Evolutionary conservation across 2,113 vertebrate species (phyloP), one percentile per base, ranked within the genome.

Genomic region (Panthera leo): DNA sequence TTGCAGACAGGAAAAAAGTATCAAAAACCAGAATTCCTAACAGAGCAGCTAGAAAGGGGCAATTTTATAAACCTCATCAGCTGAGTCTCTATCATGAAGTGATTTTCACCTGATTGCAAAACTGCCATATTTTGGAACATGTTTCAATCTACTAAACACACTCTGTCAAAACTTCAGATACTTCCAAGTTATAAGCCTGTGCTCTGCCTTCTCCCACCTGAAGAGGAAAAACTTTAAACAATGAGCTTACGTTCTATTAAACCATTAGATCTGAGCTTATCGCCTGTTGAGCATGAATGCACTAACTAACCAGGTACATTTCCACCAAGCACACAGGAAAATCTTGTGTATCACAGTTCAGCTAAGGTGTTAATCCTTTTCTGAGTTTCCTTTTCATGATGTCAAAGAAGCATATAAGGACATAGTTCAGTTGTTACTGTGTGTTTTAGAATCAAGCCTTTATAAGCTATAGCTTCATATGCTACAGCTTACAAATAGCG

Each of bases 1-100:
- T 99, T 98, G 98, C 98, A 98, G 98, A 98, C 96, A 97, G 93
- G 97, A 97, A 98, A 98, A 98, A 98, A 97, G 98, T 98, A 27
- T 97, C 90, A 98, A 97, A 98, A 98, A 98, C 97, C 98, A 98
- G 98, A 97, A 98, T 92, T 97, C 51, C 96, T 70, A 98, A 97
- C 91, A 95, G 67, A 98, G 98, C 98, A 98, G 95, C 95, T 97
- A 93, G 79, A 98, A 98, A 98, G 88, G 97, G 97, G 93, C 89
- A 95, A 97, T 91, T 98, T 98, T 98, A 95, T 95, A 98, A 98
- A 97, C 97, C 89, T 99, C 55, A 89, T 98, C 98, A 98, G 98
- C 98, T 98, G 96, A 98, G 98, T 98, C 96, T 98, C 97, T 98
- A 95, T 97, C 95, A 97, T 29, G n/a, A 89, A 97, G 70, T 27